Evolutionary conservation across 2,797 vertebrate species (phyloP), one percentile per base, ranked within the genome.

Genomic region (Petrocephalus sullivani): DNA sequence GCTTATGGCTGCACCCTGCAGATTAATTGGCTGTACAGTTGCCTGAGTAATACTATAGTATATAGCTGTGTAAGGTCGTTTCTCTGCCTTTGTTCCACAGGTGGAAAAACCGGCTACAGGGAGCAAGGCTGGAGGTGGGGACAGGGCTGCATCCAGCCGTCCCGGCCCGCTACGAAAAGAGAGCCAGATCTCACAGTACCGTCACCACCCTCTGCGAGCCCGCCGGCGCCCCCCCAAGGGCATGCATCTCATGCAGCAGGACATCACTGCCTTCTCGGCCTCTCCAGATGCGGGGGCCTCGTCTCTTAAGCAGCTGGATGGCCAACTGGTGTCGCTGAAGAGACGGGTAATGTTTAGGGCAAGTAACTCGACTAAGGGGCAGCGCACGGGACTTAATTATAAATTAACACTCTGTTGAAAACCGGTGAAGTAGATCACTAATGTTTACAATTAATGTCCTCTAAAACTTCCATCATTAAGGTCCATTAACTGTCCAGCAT

Each of bases 211-310:
- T 0, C 95, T 97, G 0, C 90, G 97, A 1, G 96, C 97, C 0
- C 96, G 96, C 0, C 96, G 97, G 67, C 95, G 97, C 84, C 98
- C 98, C 0, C 97, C 97, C 8, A 97, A 98, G 88, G 97, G 97
- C 93, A 99, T 99, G 97, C 93, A 97, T 92, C 95, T 99, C 91
- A 96, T 96, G 56, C 97, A 97, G 28, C 93, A 94, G 7, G 98
- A 97, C 92, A 96, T 99, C 87, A 93, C 94, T 0, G 91, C 95
- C 0, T 92, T 98, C 51, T 97, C 97, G 0, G 94, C 96, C 37
- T 96, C 96, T 89, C 93, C 96, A 0, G 96, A 98, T 10, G 92
- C 97, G 2, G 97, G 97, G 2, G 92, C 94, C 49, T 87, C 97
- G 71, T 95, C 96, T 0, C 92, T 97, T 60, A 95, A 96, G 9